Percentiles rank a stretch among this genome's conserved stretches.
Evolutionary conservation across 1,140 invertebrate genomes (phyloP).

Genomic region (Lamellibrachia luymesi): DNA sequence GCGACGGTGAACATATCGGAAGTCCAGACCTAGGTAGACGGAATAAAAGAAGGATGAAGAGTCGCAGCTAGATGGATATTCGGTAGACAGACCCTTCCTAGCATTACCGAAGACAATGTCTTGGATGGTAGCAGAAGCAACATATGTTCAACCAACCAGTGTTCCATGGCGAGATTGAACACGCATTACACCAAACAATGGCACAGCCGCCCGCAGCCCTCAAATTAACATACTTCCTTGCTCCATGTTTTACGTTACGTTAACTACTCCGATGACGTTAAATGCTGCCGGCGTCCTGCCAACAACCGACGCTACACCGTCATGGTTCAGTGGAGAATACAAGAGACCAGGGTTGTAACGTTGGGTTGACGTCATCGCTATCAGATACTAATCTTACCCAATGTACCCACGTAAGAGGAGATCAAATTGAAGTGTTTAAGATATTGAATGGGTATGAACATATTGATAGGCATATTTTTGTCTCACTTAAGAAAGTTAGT

Average conservation of each 20-base stretch:
- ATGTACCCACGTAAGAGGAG: too few species aligned
- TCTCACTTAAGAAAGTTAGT: too few species aligned
- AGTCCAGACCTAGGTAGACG: too few species aligned
- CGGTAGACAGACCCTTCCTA: background rate
- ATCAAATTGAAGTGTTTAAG: too few species aligned
- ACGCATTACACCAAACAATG: too few species aligned
- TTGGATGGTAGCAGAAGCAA: background rate
- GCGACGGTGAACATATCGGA: too few species aligned
- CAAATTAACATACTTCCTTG: background rate
- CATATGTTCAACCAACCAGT: background rate
- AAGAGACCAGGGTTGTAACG: background rate
- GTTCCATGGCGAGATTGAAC: too few species aligned
- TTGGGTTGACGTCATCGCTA: background rate
- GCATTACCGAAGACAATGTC: background rate
- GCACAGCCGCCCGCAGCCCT: too few species aligned
- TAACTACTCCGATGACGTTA: background rate
- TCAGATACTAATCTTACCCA: background rate
- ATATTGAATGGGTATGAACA: too few species aligned
- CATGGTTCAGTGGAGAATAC: background rate
- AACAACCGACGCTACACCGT: background rate
- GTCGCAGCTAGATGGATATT: background rate
- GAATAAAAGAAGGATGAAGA: too few species aligned
- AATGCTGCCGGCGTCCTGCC: background rate
- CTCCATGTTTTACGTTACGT: background rate
- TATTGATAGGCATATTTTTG: too few species aligned